Evolutionary conservation across 2,113 vertebrate species (phyloP).

Genomic region (Stigmatopora nigra): DNA sequence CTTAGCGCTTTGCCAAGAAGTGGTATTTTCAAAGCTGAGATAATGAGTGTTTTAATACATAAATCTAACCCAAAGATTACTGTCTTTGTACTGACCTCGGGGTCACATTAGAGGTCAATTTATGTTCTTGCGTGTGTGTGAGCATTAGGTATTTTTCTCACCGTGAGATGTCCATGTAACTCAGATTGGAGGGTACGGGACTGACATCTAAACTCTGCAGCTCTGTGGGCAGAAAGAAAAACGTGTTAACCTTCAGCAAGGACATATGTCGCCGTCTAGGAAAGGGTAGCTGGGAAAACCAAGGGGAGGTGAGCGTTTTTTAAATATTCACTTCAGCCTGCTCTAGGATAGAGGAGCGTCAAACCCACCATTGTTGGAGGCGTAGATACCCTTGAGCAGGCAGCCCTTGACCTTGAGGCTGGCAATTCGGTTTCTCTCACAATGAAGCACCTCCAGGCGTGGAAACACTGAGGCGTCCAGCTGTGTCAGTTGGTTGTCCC

Average conservation of each 20-base stretch:
- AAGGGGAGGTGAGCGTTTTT: background rate
- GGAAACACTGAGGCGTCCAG: conserved; percentile 84
- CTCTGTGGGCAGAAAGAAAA: conserved; percentile 67
- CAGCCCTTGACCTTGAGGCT: conserved; percentile 79
- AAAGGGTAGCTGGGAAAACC: conserved; percentile 29
- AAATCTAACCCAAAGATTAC: background rate
- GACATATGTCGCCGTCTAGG: conserved; percentile 34
- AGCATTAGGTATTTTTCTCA: conserved; percentile 57
- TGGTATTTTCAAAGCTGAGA: background rate
- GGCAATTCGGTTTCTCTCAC: conserved; percentile 85
- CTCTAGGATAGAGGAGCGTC: background rate
- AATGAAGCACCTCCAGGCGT: conserved; percentile 90
- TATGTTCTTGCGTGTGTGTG: background rate
- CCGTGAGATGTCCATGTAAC: conserved; percentile 93
- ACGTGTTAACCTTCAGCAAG: conserved; percentile 60
- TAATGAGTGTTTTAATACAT: background rate
- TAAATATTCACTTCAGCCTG: background rate
- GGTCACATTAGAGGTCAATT: conserved; percentile 2
- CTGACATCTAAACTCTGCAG: conserved; percentile 82
- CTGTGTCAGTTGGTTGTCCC: conserved; percentile 84
- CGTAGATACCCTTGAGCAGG: conserved; percentile 84
- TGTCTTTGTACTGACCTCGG: background rate
- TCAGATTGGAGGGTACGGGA: conserved; percentile 83
- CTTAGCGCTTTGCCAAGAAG: background rate
- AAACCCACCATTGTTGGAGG: conserved; percentile 82